Base-by-base conservation (phyloP, 2,797 vertebrate genomes). In the Acrossocheilus wenchowensis region DNA sequence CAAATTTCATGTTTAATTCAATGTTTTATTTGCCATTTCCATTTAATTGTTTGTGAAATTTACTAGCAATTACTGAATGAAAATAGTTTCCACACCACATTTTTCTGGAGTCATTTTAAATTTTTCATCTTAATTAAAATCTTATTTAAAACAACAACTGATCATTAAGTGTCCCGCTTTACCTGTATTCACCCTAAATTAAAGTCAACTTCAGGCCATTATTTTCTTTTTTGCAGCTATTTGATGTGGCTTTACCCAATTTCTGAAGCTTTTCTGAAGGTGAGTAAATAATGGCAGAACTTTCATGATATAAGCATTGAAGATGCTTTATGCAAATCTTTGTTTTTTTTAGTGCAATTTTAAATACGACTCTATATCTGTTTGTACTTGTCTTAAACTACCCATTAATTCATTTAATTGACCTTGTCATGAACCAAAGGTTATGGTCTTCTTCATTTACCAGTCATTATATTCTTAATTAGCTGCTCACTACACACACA, bases 391-490 rank as follows among this genome's bases (percentile, higher is more conserved):
- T 15, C 50, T 72, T 79, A 83, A 77, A 14, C 45, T 14, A 66
- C 23, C 3, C 1, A 48, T 62, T 21, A 10, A 73, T 39, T 80
- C 14, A 4, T 64, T 48, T n/a, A 48, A 48, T 15, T 43, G 48
- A 66, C n/a, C 52, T 77, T 71, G 2, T 45, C 45, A 26, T 43
- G 36, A 21, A 12, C n/a, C 39, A 2, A 68, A 69, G 34, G 45
- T 57, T 82, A n/a, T 43, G 75, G 3, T 60, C 19, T 48, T 57
- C 23, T 34, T 78, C 78, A 54, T 71, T 69, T 39, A 57, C 30
- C 36, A 50, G 60, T 64, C 71, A 81, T 84, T 81, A 79, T 52
- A 78, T 9, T 34, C 62, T 81, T 52, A 77, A 89, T 89, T 77
- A 79, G 52, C n/a, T 72, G 26, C 21, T 39, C 2, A 26, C 21